A percentile compares a stretch with the other conserved stretches of the same genome.
phyloP scores from a whole-genome alignment of 2,113 vertebrate species.

The Dipodomys merriami region DNA sequence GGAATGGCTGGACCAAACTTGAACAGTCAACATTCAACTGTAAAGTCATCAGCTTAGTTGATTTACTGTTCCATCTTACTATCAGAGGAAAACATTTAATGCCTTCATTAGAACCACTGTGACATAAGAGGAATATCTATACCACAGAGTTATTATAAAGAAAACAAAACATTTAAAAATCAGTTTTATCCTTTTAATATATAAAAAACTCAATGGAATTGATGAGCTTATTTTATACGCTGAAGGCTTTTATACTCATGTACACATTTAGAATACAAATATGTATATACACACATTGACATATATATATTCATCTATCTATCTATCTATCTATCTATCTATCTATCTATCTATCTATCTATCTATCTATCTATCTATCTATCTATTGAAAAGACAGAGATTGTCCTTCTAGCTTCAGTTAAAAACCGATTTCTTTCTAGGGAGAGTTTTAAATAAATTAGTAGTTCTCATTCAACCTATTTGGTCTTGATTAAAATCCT shows the following conservation, averaged over 20 bases:
- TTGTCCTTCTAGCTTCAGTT: background rate
- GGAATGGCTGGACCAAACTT: background rate
- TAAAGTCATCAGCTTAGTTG: background rate
- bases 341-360: too few relatives aligned
- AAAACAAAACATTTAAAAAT: slow-evolving; percentile 26
- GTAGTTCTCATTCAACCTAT: background rate
- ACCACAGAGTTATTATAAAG: background rate
- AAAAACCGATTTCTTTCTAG: slow-evolving; percentile 28
- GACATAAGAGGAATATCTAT: background rate
- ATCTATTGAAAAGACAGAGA: too few relatives aligned
- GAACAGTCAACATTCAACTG: background rate
- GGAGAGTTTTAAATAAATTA: background rate
- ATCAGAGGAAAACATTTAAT: background rate
- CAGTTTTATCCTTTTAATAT: background rate
- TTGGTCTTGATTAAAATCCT: background rate
- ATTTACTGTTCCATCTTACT: background rate
- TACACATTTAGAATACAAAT: background rate
- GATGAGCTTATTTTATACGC: background rate
- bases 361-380: too few relatives aligned
- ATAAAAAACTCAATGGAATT: background rate
- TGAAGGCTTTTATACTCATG: background rate
- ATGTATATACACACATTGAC: background rate
- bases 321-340: too few relatives aligned
- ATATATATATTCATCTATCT: too few relatives aligned
- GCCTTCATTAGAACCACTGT: slow-evolving; percentile 18